Conservation (phyloP, 30 jellyfish, hydroid and myxozoan species). For the Chrysaora quinquecirrha region DNA sequence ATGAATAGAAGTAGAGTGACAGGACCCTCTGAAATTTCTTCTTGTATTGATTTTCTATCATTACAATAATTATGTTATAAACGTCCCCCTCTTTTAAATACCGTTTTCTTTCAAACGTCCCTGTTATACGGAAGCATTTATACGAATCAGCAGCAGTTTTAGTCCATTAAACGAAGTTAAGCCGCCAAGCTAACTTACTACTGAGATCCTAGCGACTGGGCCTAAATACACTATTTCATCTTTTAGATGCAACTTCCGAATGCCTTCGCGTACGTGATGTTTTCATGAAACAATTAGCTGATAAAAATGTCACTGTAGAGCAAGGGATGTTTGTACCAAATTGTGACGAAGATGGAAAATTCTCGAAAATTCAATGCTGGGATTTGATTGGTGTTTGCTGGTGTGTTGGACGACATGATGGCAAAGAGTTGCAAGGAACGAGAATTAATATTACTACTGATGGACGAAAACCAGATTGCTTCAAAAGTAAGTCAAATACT, state of each 20-base stretch:
- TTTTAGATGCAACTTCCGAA: not conserved
- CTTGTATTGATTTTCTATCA: too few relatives aligned
- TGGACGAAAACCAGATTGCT: conserved; percentile 73
- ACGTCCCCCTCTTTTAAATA: too few relatives aligned
- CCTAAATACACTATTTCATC: too few relatives aligned
- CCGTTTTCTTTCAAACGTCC: too few relatives aligned
- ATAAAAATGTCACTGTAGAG: not conserved
- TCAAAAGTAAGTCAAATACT: conserved; percentile 58
- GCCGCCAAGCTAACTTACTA: too few relatives aligned
- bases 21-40: too few relatives aligned
- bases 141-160: too few relatives aligned
- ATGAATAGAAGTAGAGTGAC: too few relatives aligned
- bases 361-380: conserved; percentile 80
- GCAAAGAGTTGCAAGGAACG: conserved; percentile 79
- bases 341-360: conserved; percentile 77
- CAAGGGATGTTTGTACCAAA: conserved; percentile 45
- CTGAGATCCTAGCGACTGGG: too few relatives aligned
- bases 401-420: conserved; percentile 89
- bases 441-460: conserved; percentile 36
- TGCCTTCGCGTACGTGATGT: not conserved
- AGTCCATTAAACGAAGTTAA: too few relatives aligned
- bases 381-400: conserved; percentile 70
- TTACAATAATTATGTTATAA: too few relatives aligned
- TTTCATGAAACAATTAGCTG: conserved; percentile 22
- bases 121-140: too few relatives aligned